Evolutionary conservation across 2,888 invertebrate species (phyloP).

Genomic region (Caenorhabditis sinica): DNA sequence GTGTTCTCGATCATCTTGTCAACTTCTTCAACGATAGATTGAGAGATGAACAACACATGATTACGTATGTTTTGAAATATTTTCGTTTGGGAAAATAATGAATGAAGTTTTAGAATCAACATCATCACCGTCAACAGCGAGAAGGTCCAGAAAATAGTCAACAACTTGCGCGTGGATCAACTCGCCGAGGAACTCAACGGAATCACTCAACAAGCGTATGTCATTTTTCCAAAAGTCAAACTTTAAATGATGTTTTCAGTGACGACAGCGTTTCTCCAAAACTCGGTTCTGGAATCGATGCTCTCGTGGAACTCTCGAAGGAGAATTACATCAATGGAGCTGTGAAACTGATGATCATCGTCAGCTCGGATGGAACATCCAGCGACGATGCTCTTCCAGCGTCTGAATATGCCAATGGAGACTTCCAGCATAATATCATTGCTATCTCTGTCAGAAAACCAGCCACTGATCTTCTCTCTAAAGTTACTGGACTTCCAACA

Average conservation of each 20-base stretch:
- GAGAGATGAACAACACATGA: slow-evolving; percentile 68
- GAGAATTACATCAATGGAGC: slow-evolving; percentile 76
- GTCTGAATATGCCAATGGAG: slow-evolving; percentile 73
- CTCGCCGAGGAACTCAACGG: slow-evolving; percentile 52
- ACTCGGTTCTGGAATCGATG: slow-evolving; percentile 77
- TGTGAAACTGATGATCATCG: slow-evolving; percentile 73
- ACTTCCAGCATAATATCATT: slow-evolving; percentile 76
- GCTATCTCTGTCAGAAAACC: slow-evolving; percentile 77
- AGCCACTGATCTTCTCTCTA: slow-evolving; percentile 72
- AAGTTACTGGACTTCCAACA: slow-evolving; percentile 72
- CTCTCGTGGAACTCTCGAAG: slow-evolving; percentile 74
- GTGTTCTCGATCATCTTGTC: slow-evolving; percentile 70
- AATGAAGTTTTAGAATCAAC: slow-evolving; percentile 70
- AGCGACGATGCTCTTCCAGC: slow-evolving; percentile 75
- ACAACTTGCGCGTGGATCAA: slow-evolving; percentile 54
- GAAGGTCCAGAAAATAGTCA: slow-evolving; percentile 67
- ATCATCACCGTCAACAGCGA: slow-evolving; percentile 78
- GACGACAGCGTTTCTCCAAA: slow-evolving; percentile 77
- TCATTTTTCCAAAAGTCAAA: neutral
- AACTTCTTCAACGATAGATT: slow-evolving; percentile 75
- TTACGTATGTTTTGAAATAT: slow-evolving; percentile 28
- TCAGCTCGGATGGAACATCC: slow-evolving; percentile 79
- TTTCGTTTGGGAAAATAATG: neutral
- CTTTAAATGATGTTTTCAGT: slow-evolving; percentile 33
- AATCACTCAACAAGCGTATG: slow-evolving; percentile 48